phyloP scores from a whole-genome alignment of 2,797 vertebrate genomes.

The Pterois miles region DNA sequence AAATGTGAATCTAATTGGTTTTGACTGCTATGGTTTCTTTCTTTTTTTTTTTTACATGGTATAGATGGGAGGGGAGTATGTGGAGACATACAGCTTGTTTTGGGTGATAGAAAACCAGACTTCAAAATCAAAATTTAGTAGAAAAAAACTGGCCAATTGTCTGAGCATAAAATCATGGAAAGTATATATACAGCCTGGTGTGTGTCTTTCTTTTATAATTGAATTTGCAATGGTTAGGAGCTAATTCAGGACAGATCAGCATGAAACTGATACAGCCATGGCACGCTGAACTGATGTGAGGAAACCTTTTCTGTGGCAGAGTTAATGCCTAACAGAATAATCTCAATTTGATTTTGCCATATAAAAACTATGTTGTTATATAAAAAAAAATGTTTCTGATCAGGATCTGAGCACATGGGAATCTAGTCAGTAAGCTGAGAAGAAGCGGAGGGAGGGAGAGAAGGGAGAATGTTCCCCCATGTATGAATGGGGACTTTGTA shows the following conservation, averaged over 20 bases:
- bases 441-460: constrained; percentile 1
- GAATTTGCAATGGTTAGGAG: constrained; percentile 54
- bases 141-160: constrained; percentile 22
- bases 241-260: constrained; percentile 59
- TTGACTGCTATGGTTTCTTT: constrained; percentile 53
- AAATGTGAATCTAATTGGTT: constrained; percentile 75
- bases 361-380: constrained; percentile 43
- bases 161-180: constrained; percentile 24
- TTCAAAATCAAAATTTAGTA: constrained; percentile 33
- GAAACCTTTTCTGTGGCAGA: constrained; percentile 42
- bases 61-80: constrained; percentile 19
- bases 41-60: constrained; percentile 13
- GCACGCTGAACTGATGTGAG: constrained; percentile 37
- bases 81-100: constrained; percentile 43
- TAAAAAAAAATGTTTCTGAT: constrained; percentile 44
- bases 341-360: constrained; percentile 44
- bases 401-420: constrained; percentile 58
- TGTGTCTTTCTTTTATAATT: constrained; percentile 36
- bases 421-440: constrained; percentile 62
- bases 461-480: constrained; percentile 30
- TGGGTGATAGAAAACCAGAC: constrained; percentile 32
- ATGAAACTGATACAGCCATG: constrained; percentile 48
- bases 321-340: constrained; percentile 40
- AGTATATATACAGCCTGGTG: constrained; percentile 33
- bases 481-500: constrained; percentile 79